phyloP scores from a whole-genome alignment of 2,888 invertebrate genomes.

The Andrena marginata region DNA sequence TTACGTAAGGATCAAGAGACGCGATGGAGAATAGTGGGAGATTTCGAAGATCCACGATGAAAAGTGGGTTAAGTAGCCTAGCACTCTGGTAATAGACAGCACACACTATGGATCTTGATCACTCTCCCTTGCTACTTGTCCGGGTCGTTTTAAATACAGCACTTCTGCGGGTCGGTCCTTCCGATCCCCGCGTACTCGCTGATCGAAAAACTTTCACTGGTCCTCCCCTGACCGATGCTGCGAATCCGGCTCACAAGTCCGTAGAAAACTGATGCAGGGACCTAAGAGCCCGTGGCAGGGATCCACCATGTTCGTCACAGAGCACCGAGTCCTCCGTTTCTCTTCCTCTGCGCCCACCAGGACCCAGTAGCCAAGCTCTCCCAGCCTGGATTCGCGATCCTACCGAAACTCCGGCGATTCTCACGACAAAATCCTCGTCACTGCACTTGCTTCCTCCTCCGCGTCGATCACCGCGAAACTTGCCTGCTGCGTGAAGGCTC shows the following conservation, averaged over 20 bases:
- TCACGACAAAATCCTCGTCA: constrained; percentile 30
- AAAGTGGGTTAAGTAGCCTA: constrained; percentile 55
- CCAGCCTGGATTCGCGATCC: not conserved
- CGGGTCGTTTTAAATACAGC: too few species aligned
- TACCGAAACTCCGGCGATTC: not conserved
- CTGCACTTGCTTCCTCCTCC: constrained; percentile 30
- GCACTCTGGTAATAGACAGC: constrained; percentile 37
- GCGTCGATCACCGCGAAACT: constrained; percentile 36
- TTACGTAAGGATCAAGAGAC: constrained; percentile 64
- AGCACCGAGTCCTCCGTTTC: not conserved
- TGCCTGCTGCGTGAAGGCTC: constrained; percentile 2
- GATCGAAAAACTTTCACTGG: not conserved
- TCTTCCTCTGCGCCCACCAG: not conserved
- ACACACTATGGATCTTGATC: constrained; percentile 11
- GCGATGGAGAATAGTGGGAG: constrained; percentile 40
- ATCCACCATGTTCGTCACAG: not conserved
- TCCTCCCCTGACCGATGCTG: not conserved
- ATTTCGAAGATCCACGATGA: constrained; percentile 25
- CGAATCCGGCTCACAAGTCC: not conserved
- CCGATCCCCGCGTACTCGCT: not conserved
- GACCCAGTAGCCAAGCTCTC: not conserved
- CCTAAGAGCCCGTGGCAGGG: not conserved
- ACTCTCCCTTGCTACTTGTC: not conserved
- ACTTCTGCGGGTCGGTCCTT: not conserved
- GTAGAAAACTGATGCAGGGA: not conserved